phyloP scores from a whole-genome alignment of 2,113 vertebrate genomes.

The Stegostoma tigrinum region DNA sequence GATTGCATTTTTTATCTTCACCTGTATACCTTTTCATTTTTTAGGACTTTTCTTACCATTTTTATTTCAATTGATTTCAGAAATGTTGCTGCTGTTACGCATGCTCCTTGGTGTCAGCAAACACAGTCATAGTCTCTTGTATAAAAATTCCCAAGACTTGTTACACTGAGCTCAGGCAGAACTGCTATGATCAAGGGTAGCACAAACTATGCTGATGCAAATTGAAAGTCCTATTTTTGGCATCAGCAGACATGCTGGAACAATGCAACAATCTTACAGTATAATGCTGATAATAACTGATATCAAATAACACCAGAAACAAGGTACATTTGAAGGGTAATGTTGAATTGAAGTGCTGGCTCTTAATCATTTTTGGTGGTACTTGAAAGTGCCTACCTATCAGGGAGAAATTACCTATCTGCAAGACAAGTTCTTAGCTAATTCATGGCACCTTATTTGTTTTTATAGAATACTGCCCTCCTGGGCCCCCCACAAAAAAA shows the following conservation, averaged over 20 bases:
- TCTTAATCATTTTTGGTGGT: neutral
- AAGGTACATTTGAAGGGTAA: neutral
- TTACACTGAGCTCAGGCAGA: too few species aligned
- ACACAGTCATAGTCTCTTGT: too few species aligned
- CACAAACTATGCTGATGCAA: too few species aligned
- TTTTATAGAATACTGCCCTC: neutral
- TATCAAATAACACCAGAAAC: neutral
- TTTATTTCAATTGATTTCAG: too few species aligned
- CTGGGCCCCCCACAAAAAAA: neutral
- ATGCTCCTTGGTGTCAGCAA: too few species aligned
- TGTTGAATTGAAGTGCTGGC: neutral
- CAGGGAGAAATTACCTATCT: neutral
- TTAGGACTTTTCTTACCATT: too few species aligned
- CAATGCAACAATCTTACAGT: neutral
- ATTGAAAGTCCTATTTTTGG: too few species aligned
- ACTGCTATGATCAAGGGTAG: too few species aligned
- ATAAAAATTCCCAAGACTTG: too few species aligned
- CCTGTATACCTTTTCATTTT: too few species aligned
- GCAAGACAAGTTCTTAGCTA: neutral
- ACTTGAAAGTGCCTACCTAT: neutral
- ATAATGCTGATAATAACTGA: neutral
- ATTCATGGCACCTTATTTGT: neutral
- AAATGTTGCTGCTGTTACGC: too few species aligned
- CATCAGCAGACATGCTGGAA: neutral
- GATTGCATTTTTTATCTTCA: too few species aligned